phyloP scores from a whole-genome alignment of 2,888 invertebrate species.

The Petrolisthes manimaculis region DNA sequence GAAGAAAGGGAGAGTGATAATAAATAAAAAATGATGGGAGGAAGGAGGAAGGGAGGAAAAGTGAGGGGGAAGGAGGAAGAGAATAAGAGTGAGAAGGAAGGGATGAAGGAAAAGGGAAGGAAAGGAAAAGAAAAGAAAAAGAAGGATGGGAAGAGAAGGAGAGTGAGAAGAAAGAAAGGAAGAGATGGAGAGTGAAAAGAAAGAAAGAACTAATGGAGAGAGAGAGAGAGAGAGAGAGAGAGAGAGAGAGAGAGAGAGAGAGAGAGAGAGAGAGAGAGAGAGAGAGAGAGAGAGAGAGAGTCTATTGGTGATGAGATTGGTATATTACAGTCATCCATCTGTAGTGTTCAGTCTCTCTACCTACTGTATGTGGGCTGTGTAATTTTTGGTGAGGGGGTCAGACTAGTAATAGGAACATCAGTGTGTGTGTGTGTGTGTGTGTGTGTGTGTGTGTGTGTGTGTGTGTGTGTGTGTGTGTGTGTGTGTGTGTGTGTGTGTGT shows the following conservation, averaged over 20 bases:
- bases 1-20: not conserved
- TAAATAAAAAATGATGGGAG: not conserved
- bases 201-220: not conserved
- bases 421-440: too few relatives aligned
- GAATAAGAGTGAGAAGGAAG: not conserved
- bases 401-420: not conserved
- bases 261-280: slow-evolving; percentile 4
- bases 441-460: not conserved
- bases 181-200: not conserved
- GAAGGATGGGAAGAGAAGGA: not conserved
- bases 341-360: too few relatives aligned
- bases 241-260: not conserved
- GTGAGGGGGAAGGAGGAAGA: not conserved
- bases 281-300: not conserved
- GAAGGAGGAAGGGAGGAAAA: not conserved
- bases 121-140: not conserved
- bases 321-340: too few relatives aligned
- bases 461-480: slow-evolving; percentile 20
- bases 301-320: not conserved
- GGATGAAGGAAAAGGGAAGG: not conserved
- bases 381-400: not conserved
- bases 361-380: too few relatives aligned
- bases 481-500: slow-evolving; percentile 6
- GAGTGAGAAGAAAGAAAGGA: not conserved
- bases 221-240: not conserved